Evolutionary conservation across 1,140 invertebrate species (phyloP).

Genomic region (Penaeus japonicus): DNA sequence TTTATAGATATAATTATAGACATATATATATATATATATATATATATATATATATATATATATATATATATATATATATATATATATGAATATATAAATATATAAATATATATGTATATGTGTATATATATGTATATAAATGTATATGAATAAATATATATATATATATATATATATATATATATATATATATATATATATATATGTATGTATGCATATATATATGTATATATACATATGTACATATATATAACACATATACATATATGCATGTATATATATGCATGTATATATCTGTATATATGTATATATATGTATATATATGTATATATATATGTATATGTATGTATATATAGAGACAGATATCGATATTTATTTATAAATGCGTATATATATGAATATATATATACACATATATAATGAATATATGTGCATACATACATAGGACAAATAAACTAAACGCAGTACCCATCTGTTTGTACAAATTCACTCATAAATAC

Average conservation of each 20-base stretch:
- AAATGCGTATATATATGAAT: neutral
- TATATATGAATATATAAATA: too few relatives aligned
- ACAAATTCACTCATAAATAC: too few relatives aligned
- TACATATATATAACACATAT: neutral
- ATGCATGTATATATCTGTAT: neutral
- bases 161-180: neutral
- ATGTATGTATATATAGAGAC: neutral
- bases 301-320: neutral
- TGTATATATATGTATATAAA: neutral
- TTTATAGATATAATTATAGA: too few relatives aligned
- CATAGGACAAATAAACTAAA: too few relatives aligned
- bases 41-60: too few relatives aligned
- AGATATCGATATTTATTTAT: too few relatives aligned
- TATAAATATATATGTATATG: too few relatives aligned
- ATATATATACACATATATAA: neutral
- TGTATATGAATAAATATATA: neutral
- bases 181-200: conserved; percentile 30
- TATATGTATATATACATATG: neutral
- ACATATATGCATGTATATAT: neutral
- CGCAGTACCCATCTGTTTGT: too few relatives aligned
- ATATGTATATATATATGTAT: neutral
- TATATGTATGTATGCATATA: neutral
- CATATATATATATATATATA: too few relatives aligned
- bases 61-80: too few relatives aligned
- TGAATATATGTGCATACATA: neutral